phyloP scores from a whole-genome alignment of 2,797 vertebrate genomes.

The Sebastes nivosus region DNA sequence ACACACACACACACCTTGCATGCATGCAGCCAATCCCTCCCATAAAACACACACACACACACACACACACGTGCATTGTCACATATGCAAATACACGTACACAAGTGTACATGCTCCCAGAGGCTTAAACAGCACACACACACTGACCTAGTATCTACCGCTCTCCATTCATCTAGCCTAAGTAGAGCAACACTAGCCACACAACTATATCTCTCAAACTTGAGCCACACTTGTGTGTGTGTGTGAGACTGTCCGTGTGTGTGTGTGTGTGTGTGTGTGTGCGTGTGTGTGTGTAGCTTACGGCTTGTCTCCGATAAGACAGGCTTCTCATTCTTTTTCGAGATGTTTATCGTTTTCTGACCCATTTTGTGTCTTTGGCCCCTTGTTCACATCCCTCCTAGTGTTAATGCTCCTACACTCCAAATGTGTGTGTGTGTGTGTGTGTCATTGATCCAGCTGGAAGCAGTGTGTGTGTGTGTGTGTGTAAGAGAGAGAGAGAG shows the following conservation, averaged over 20 bases:
- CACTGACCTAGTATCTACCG: conserved; percentile 71
- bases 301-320: conserved; percentile 59
- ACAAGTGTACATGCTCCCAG: conserved; percentile 2
- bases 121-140: conserved; percentile 21
- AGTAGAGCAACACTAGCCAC: conserved; percentile 78
- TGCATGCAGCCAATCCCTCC: conserved; percentile 17
- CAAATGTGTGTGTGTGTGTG: conserved; percentile 40
- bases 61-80: conserved; percentile 13
- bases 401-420: conserved; percentile 66
- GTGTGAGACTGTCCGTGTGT: conserved; percentile 4
- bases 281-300: conserved; percentile 50
- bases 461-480: conserved; percentile 58
- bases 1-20: conserved; percentile 14
- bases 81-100: conserved; percentile 61
- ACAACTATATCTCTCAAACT: conserved; percentile 71
- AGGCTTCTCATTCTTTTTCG: conserved; percentile 47
- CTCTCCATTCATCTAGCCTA: conserved; percentile 76
- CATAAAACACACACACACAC: conserved; percentile 5
- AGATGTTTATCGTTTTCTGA: conserved; percentile 81
- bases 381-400: conserved; percentile 62
- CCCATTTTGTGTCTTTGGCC: conserved; percentile 78
- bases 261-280: conserved; percentile 29
- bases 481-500: conserved; percentile 69
- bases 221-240: conserved; percentile 13
- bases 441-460: conserved; percentile 79